phyloP scores from a whole-genome alignment of 2,113 vertebrate species.

The Speoplatyrhinus poulsoni region DNA sequence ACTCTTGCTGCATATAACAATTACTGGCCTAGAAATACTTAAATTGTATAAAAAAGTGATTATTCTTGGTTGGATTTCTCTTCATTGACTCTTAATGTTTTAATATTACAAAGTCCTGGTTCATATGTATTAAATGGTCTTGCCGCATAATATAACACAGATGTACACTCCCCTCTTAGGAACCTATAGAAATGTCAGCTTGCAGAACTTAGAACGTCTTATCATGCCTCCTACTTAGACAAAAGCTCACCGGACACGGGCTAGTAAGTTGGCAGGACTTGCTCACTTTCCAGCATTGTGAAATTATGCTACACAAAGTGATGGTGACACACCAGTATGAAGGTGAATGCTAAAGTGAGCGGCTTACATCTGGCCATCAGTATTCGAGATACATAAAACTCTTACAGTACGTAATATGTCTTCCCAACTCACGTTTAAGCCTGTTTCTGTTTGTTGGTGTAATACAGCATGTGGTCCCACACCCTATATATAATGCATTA shows the following conservation, averaged over 20 bases:
- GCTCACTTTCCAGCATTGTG: neutral
- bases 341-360: too few relatives aligned
- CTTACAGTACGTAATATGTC: too few relatives aligned
- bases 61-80: neutral
- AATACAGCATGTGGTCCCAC: too few relatives aligned
- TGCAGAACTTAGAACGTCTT: neutral
- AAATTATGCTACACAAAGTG: neutral
- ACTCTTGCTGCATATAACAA: too few relatives aligned
- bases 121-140: constrained; percentile 13
- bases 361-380: too few relatives aligned
- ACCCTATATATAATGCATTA: too few relatives aligned
- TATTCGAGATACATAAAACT: too few relatives aligned
- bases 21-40: too few relatives aligned
- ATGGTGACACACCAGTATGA: too few relatives aligned
- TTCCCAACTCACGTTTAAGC: too few relatives aligned
- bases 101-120: neutral
- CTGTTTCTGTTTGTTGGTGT: too few relatives aligned
- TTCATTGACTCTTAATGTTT: neutral
- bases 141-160: constrained; percentile 11
- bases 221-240: neutral
- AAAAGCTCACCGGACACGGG: constrained; percentile 10
- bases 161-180: constrained; percentile 4
- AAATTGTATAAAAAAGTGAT: neutral
- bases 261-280: neutral
- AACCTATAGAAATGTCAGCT: constrained; percentile 12